phyloP scores from a whole-genome alignment of 1,140 invertebrate species.

The Stegodyphus mimosarum region DNA sequence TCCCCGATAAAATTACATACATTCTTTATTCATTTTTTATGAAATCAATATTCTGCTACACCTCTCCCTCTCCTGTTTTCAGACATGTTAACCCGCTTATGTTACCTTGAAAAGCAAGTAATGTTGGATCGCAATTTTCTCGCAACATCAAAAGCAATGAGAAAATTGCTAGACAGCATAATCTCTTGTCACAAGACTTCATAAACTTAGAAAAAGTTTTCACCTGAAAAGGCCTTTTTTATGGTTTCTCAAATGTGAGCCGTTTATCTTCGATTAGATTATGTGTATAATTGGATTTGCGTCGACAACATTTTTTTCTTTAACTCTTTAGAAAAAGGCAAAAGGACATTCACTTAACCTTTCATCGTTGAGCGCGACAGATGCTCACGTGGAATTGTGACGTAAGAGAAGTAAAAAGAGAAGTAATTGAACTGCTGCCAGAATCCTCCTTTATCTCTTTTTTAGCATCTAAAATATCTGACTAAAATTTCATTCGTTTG shows the following conservation, averaged over 20 bases:
- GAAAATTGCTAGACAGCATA: neutral
- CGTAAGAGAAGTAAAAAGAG: neutral
- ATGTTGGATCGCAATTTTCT: neutral
- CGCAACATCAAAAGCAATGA: neutral
- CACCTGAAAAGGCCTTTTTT: conserved; percentile 33
- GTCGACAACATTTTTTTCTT: neutral
- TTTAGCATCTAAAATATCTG: too few species aligned
- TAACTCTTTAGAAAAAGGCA: neutral
- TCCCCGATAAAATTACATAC: too few species aligned
- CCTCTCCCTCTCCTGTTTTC: too few species aligned
- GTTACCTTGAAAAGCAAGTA: neutral
- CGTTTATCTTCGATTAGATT: conserved; percentile 53
- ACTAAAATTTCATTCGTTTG: too few species aligned
- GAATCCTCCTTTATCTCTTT: too few species aligned
- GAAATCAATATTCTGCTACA: too few species aligned
- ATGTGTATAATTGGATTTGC: conserved; percentile 51
- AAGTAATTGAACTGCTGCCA: neutral
- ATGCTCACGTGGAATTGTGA: neutral
- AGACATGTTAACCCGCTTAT: neutral
- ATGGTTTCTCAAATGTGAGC: conserved; percentile 49
- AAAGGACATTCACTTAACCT: neutral
- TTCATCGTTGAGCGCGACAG: neutral
- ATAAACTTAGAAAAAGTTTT: conserved; percentile 16
- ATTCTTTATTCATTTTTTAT: too few species aligned
- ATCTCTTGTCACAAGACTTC: conserved; percentile 12